These are phyloP conservation scores for Chelmon rostratus DNA, from an alignment of 2,797 vertebrate genomes.

Conservation along the genomic window DNA sequence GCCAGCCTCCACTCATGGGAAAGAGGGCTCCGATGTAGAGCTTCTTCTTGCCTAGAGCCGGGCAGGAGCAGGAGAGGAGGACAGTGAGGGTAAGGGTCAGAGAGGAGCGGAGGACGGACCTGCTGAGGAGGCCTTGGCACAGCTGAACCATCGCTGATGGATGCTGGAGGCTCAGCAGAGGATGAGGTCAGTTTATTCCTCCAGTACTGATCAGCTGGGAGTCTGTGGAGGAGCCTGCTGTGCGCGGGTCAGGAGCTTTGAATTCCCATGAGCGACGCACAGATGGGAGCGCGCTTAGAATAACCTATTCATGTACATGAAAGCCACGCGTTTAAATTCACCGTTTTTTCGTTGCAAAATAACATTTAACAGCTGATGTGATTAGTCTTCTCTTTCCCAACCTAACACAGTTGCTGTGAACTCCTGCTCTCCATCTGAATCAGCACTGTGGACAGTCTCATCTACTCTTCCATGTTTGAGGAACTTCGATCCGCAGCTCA, in stretches of 20 bases:
- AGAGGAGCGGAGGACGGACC: slow-evolving; percentile 32
- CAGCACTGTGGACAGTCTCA: too few relatives aligned
- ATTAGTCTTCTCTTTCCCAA: not conserved
- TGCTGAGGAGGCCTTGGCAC: slow-evolving; percentile 15
- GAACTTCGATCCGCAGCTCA: slow-evolving; percentile 8
- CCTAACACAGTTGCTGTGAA: too few relatives aligned
- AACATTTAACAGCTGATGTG: not conserved
- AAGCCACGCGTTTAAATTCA: not conserved
- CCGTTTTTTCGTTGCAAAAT: not conserved
- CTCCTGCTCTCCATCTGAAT: not conserved
- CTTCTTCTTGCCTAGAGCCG: slow-evolving; percentile 91
- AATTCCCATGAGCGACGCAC: slow-evolving; percentile 23
- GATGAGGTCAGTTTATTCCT: not conserved
- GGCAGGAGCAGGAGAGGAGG: slow-evolving; percentile 79
- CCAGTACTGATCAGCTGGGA: not conserved
- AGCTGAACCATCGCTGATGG: slow-evolving; percentile 60
- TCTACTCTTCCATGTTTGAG: too few relatives aligned
- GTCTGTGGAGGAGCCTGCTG: not conserved
- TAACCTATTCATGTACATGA: not conserved
- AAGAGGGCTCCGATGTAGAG: slow-evolving; percentile 96
- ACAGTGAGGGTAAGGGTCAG: slow-evolving; percentile 73
- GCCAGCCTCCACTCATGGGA: slow-evolving; percentile 96
- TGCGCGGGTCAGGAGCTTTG: slow-evolving; percentile 10
- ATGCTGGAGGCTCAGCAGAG: not conserved
- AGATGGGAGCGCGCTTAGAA: slow-evolving; percentile 3